phyloP scores from a whole-genome alignment of 2,888 invertebrate species.

The Dichetophora obliterata region DNA sequence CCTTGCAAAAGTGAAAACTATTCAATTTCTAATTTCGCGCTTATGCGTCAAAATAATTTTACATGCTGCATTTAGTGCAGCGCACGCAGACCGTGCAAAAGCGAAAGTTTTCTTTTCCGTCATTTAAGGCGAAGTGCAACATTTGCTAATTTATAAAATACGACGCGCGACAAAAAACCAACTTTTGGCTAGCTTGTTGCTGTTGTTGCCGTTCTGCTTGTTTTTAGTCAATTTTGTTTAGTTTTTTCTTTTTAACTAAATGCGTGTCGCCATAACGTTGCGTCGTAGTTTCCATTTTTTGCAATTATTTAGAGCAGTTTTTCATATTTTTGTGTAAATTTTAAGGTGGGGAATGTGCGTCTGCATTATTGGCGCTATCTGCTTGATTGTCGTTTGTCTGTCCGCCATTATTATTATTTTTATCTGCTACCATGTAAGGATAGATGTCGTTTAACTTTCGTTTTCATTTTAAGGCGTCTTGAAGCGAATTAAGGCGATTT shows the following conservation, averaged over 20 bases:
- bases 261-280: background rate
- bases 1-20: constrained; percentile 24
- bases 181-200: background rate
- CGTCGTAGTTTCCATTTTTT: background rate
- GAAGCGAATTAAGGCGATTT: background rate
- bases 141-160: constrained; percentile 24
- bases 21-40: constrained; percentile 10
- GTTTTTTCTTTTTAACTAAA: background rate
- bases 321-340: constrained; percentile 3
- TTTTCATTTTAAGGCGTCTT: constrained; percentile 7
- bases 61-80: constrained; percentile 3
- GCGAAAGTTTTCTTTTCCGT: constrained; percentile 33
- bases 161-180: constrained; percentile 1
- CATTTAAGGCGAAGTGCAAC: constrained; percentile 26
- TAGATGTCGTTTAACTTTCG: constrained; percentile 24
- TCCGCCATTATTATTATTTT: background rate
- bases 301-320: constrained; percentile 2
- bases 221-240: background rate
- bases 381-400: background rate
- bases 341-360: constrained; percentile 14
- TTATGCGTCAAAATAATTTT: background rate
- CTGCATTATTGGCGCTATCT: background rate
- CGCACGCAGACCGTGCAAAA: background rate
- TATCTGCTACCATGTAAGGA: background rate
- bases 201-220: background rate